phyloP scores from a whole-genome alignment of 1,140 invertebrate species.

The Lithobius niger region DNA sequence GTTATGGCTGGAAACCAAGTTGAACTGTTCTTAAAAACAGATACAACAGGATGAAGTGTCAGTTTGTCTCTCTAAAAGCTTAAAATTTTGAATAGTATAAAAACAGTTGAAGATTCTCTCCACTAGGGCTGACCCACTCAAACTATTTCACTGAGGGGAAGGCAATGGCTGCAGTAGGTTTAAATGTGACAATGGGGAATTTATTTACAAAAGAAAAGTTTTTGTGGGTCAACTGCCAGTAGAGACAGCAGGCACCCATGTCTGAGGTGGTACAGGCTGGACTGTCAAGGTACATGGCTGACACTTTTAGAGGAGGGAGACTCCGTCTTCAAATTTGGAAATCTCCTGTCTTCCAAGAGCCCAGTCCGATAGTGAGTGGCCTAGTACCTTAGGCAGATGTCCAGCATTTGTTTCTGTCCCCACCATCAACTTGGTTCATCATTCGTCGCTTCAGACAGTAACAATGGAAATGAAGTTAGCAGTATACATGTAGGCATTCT shows the following conservation, averaged over 20 bases:
- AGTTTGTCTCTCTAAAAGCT: no score
- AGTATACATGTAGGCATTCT: not conserved
- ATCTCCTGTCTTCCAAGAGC: no score
- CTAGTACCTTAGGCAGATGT: no score
- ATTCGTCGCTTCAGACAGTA: conserved; percentile 1
- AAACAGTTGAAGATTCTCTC: not conserved
- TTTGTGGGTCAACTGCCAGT: not conserved
- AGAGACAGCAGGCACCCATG: conserved; percentile 2
- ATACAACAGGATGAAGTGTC: no score
- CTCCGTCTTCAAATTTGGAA: no score
- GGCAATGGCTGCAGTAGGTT: not conserved
- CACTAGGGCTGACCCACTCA: not conserved
- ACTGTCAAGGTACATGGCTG: not conserved
- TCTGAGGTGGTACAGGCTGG: not conserved
- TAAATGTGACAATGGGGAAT: not conserved
- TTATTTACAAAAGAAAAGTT: not conserved
- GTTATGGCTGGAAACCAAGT: not conserved
- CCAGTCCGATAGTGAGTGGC: no score
- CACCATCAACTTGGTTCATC: conserved; percentile 4
- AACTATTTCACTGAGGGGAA: no score
- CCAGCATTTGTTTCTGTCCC: not conserved
- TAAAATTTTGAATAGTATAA: not conserved
- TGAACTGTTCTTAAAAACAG: not conserved
- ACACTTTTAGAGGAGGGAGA: no score
- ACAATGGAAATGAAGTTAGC: conserved; percentile 7